Evolutionary conservation across 2,113 vertebrate species (phyloP).

Genomic region (Triplophysa dalaica): DNA sequence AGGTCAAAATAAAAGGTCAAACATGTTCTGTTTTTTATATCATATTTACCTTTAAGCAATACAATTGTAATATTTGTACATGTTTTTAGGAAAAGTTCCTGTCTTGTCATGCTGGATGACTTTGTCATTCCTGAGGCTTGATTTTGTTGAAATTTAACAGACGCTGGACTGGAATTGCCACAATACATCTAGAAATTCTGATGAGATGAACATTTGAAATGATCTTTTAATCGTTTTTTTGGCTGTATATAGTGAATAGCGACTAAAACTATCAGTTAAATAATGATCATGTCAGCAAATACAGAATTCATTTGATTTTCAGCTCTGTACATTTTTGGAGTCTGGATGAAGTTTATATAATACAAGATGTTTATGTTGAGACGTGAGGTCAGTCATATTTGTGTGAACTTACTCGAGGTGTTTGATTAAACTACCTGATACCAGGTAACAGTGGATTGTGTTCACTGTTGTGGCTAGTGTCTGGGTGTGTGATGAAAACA

Average conservation of each 20-base stretch:
- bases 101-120: too few relatives aligned
- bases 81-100: too few relatives aligned
- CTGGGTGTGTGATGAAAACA: background rate
- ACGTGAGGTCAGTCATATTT: background rate
- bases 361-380: background rate
- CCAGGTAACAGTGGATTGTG: constrained; percentile 4
- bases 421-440: constrained; percentile 28
- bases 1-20: too few relatives aligned
- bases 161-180: too few relatives aligned
- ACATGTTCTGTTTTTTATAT: too few relatives aligned
- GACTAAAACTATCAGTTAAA: background rate
- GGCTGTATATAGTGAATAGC: constrained; percentile 3
- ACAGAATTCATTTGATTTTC: background rate
- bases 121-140: too few relatives aligned
- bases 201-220: too few relatives aligned
- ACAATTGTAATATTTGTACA: too few relatives aligned
- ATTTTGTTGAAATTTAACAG: too few relatives aligned
- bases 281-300: background rate
- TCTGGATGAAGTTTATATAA: background rate
- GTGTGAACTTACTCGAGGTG: background rate
- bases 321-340: background rate
- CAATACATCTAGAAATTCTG: too few relatives aligned
- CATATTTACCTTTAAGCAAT: too few relatives aligned
- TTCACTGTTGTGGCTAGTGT: background rate
- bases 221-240: too few relatives aligned